Base-by-base conservation (phyloP, 2,113 vertebrate species). In the Hucho hucho region DNA sequence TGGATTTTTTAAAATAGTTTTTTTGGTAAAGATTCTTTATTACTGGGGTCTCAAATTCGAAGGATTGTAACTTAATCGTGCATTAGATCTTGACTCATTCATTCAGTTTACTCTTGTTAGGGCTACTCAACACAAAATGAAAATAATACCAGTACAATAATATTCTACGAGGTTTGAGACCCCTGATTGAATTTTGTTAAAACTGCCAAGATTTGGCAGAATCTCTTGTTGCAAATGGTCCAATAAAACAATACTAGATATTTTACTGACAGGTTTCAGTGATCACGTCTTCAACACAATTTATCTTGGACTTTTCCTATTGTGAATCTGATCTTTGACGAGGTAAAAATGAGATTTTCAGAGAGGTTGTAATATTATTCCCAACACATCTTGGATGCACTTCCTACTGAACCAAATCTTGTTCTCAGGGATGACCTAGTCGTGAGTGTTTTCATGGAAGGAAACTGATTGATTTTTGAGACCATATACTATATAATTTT, bases 381-480 rank as follows among this genome's bases (percentile, higher is more conserved):
- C 83, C 77, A 65, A 79, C 82, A 83, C 80, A 64, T 79, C 83
- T 89, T 71, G 86, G 81, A 87, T 85, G 87, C 80, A 86, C 85
- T 75, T 78, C 82, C 86, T 90, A 89, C 86, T 87, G 84, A 92
- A 91, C 88, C 90, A 92, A 92, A 93, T 87, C 85, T 79, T 83
- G 84, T 86, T 89, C 93, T 94, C 93, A 94, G 93, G 93, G 93
- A 94, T 90, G 87, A 87, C 83, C 73, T 79, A 81, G 74, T 75
- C 64, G 6, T 43, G 9, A 81, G 82, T 83, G 64, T 80, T 84
- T 79, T 80, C 70, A 71, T 75, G 22, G 59, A 78, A 78, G 47
- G 69, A 82, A 83, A 75, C 63, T 13, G 18, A n/a, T 66, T n/a
- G 53, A 79, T 70, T 79, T 88, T 83, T 78, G 43, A 72, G 79